A percentile compares a stretch with the other conserved stretches of the same genome.
Evolutionary conservation across 2,113 vertebrate genomes (phyloP).

Genomic region (Colaptes auratus): DNA sequence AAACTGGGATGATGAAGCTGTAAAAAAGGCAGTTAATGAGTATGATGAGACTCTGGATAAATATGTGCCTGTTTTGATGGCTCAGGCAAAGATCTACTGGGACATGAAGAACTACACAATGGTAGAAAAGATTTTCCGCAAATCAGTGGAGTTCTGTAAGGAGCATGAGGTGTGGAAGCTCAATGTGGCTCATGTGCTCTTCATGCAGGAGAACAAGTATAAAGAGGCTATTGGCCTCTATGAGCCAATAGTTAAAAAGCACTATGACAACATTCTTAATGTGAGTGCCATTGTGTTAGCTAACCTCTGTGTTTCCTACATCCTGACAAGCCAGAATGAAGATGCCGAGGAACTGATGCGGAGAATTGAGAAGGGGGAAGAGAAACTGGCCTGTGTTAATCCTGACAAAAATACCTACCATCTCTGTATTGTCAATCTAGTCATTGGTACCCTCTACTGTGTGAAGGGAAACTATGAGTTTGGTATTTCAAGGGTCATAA

Average conservation of each 20-base stretch:
- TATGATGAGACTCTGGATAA: slow-evolving; percentile 90
- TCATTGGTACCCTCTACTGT: slow-evolving; percentile 97
- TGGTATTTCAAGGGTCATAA: slow-evolving; percentile 94
- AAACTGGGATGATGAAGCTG: slow-evolving; percentile 83
- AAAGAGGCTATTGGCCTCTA: slow-evolving; percentile 95
- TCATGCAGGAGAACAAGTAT: slow-evolving; percentile 97
- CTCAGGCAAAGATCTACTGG: slow-evolving; percentile 97
- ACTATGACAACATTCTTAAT: slow-evolving; percentile 89
- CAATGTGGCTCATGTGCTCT: slow-evolving; percentile 94
- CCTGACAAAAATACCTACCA: slow-evolving; percentile 94
- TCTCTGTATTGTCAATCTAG: slow-evolving; percentile 95
- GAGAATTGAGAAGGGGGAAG: slow-evolving; percentile 96
- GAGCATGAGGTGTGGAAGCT: slow-evolving; percentile 94
- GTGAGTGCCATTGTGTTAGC: slow-evolving; percentile 95
- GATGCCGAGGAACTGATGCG: slow-evolving; percentile 96
- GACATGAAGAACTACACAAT: slow-evolving; percentile 92
- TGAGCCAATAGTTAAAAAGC: slow-evolving; percentile 95
- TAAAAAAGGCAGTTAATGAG: slow-evolving; percentile 85
- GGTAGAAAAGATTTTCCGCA: slow-evolving; percentile 96
- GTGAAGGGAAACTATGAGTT: slow-evolving; percentile 97
- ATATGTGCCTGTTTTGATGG: slow-evolving; percentile 93
- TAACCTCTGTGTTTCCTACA: slow-evolving; percentile 96
- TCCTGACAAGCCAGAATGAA: slow-evolving; percentile 95
- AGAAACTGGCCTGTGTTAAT: slow-evolving; percentile 89
- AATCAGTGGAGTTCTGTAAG: slow-evolving; percentile 92